Evolutionary conservation across 2,888 invertebrate species (phyloP), one percentile per base, ranked within the genome.

Genomic region (Oeneis ivallda): DNA sequence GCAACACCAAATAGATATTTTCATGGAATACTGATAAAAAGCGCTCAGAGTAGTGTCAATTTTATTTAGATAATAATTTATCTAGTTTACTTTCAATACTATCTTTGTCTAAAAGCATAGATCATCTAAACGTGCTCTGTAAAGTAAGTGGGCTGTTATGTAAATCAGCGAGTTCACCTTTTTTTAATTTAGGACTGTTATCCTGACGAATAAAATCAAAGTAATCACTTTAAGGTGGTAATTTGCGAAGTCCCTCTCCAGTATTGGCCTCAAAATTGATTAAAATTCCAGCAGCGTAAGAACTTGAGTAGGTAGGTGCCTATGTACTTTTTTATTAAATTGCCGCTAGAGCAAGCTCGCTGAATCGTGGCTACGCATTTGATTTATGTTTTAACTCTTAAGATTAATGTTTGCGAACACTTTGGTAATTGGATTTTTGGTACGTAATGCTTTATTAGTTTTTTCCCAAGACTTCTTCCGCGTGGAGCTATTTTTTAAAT

Each of bases 231-330:
- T 76, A 80, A 83, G 80, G 81, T 80, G 81, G 84, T 85, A 87
- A 88, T 87, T 87, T 85, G 85, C 74, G 80, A 85, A 82, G 79
- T 78, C 77, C 69, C 75, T 75, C 79, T 77, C 70, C 82, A 80
- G 82, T 83, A 88, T 87, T 85, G 87, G 84, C 85, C 88, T 77
- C 86, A 85, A 84, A 86, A 86, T 87, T 89, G 87, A 89, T 89
- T 89, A 87, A 89, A 89, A 89, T 89, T 89, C 87, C 80, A 72
- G 77, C 81, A 81, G 83, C 83, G 87, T 86, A 82, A 62, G 54
- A 59, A 53, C 45, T 56, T 11, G 34, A 49, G 26, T 26, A 26
- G 26, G 26, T 37, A 37, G 1, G 7, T 37, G 37, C 37, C 32
- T 41, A 58, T 64, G 53, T 53, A 32, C 39, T 62, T 64, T 85